Evolutionary conservation across 1,140 invertebrate species (phyloP).

Genomic region (Idris sp.): DNA sequence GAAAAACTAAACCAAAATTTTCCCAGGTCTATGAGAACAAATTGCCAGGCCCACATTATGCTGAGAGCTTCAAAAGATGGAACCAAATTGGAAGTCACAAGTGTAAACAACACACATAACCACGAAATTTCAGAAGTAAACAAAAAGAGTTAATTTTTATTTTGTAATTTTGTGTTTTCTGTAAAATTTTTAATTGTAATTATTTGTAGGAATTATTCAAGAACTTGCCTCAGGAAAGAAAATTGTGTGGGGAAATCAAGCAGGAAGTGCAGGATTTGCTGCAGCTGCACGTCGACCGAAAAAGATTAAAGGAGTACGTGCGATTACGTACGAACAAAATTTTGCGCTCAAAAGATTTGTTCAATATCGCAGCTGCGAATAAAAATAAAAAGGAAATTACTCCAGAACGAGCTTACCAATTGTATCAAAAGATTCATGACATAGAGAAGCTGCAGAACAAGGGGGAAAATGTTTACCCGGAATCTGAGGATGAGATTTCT

Average conservation of each 20-base stretch:
- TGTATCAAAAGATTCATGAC: slow-evolving; percentile 77
- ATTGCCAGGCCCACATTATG: slow-evolving; percentile 78
- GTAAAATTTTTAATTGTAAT: not conserved
- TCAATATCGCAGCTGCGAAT: slow-evolving; percentile 75
- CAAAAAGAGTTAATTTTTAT: slow-evolving; percentile 4
- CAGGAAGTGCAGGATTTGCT: slow-evolving; percentile 76
- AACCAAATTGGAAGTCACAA: slow-evolving; percentile 76
- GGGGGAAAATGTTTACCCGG: slow-evolving; percentile 71
- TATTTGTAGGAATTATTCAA: slow-evolving; percentile 72
- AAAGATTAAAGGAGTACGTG: slow-evolving; percentile 75
- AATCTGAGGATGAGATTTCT: slow-evolving; percentile 77
- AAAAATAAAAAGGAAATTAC: slow-evolving; percentile 76
- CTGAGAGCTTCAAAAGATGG: slow-evolving; percentile 76
- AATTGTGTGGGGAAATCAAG: slow-evolving; percentile 73
- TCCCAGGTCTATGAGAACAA: slow-evolving; percentile 73
- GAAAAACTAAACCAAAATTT: too few species aligned
- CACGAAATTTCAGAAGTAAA: slow-evolving; percentile 76
- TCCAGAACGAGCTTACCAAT: slow-evolving; percentile 77
- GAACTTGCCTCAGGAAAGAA: slow-evolving; percentile 75
- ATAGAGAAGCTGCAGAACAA: slow-evolving; percentile 74
- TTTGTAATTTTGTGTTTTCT: slow-evolving; percentile 2
- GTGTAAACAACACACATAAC: slow-evolving; percentile 77
- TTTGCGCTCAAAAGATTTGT: slow-evolving; percentile 76
- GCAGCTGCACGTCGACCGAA: slow-evolving; percentile 74
- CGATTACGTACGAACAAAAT: slow-evolving; percentile 73